Conservation (phyloP, 2,113 vertebrate species). For the Crotalus helleri region DNA sequence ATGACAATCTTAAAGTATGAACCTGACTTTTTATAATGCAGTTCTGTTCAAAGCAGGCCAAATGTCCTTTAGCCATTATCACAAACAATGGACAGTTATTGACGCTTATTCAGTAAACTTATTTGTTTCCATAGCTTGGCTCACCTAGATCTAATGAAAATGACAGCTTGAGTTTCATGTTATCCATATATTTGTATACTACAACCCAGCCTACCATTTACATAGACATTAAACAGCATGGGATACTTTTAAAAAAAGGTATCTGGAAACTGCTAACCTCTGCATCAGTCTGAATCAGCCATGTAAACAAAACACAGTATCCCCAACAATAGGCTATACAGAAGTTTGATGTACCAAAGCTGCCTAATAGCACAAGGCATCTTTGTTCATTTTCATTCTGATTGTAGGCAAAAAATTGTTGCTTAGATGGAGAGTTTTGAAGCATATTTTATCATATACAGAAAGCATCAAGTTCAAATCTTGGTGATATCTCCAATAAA, state of each 20-base stretch:
- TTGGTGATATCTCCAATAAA: not conserved
- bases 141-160: not conserved
- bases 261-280: not conserved
- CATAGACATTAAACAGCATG: not conserved
- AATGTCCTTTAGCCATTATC: not conserved
- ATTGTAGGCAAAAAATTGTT: not conserved
- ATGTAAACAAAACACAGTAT: not conserved
- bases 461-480: not conserved
- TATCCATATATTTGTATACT: not conserved
- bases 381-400: not conserved
- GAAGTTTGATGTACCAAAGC: not conserved
- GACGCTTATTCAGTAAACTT: not conserved
- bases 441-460: not conserved
- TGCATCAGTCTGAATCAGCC: not conserved
- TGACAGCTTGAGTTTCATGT: not conserved
- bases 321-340: not conserved
- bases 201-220: not conserved
- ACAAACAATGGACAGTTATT: not conserved
- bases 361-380: not conserved
- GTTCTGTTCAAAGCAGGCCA: not conserved
- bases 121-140: not conserved
- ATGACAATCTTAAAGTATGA: not conserved
- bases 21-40: not conserved
- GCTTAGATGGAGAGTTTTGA: not conserved
- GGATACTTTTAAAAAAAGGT: not conserved